Base-by-base conservation (phyloP, 2,888 invertebrate genomes). In the Megamerina dolium region DNA sequence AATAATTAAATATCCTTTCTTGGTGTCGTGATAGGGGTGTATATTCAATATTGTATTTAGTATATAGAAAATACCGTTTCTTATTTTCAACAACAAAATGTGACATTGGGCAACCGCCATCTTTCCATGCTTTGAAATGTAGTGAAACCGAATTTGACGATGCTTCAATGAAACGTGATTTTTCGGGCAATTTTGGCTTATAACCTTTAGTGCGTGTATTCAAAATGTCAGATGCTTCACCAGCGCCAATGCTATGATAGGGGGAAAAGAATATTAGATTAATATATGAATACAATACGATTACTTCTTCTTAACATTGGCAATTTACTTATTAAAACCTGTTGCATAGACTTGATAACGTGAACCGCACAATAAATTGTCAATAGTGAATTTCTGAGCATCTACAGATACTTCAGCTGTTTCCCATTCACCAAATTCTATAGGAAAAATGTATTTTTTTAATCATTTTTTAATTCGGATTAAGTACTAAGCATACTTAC, bases 1-100 rank as follows among this genome's bases (percentile, higher is more conserved):
- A n/a, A n/a, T n/a, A n/a, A n/a, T n/a, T n/a, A n/a, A n/a, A n/a
- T n/a, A n/a, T n/a, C n/a, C n/a, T n/a, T n/a, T n/a, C n/a, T n/a
- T n/a, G n/a, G n/a, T n/a, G n/a, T n/a, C n/a, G n/a, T n/a, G n/a
- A n/a, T n/a, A n/a, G n/a, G n/a, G n/a, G n/a, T n/a, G n/a, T n/a
- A n/a, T n/a, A n/a, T n/a, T n/a, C n/a, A n/a, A n/a, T n/a, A n/a
- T n/a, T n/a, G n/a, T n/a, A n/a, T n/a, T n/a, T n/a, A 5, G 8
- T 13, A 9, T 10, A 8, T 26, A 17, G 10, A 9, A 21, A 20
- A 73, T 75, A 91, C 91, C 87, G 89, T 71, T 88, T 88, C 74
- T 90, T 91, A 67, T 93, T 89, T 73, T 93, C 92, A 37, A 95
- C 89, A 50, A 94, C 92, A 69, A 93, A 95, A 68, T 92, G 90